Base-by-base conservation (phyloP, 2,888 invertebrate species). In the Diplolepis rosae region DNA sequence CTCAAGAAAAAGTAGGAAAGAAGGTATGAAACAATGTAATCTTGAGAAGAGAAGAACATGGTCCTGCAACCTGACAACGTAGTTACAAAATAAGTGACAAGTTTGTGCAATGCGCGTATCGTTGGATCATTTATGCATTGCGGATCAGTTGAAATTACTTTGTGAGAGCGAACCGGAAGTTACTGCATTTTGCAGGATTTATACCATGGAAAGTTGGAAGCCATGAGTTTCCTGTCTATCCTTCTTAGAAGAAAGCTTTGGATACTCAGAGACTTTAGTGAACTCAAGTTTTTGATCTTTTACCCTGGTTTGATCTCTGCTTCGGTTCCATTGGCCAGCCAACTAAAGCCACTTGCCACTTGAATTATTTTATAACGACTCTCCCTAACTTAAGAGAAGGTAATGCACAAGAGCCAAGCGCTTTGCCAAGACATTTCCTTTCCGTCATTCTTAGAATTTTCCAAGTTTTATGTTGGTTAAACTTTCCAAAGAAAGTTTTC, bases 31-130 rank as follows among this genome's bases (percentile, higher is more conserved):
- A 9, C 18, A 39, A 39, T 7, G 61, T 35, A 4, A 18, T 45
- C 15, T 18, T 45, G 4, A 9, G 15, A 6, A 9, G 45, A 65
- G n/a, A 9, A 42, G 39, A 51, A 74, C n/a, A n/a, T n/a, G 68
- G 66, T 69, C 30, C n/a, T 54, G 68, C 61, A 71, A 65, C 73
- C 69, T 72, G 80, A 79, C 78, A 76, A 78, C 65, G 73, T 82
- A 80, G 83, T 82, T 82, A 80, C 79, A 72, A 77, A 79, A 83
- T 84, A 84, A 85, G 84, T 85, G 85, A 85, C 82, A 85, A 83
- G 82, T 85, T 85, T 83, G 82, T 83, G 84, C 75, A 85, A 75
- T 77, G 71, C 75, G 74, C 69, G 74, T 79, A 80, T 79, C 80
- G 77, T 79, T 76, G 76, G 81, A 82, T 85, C 82, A 79, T 80